These are phyloP conservation scores for Porphyrio hochstetteri DNA, from an alignment of 2,113 vertebrate species.

Conservation along the genomic window DNA sequence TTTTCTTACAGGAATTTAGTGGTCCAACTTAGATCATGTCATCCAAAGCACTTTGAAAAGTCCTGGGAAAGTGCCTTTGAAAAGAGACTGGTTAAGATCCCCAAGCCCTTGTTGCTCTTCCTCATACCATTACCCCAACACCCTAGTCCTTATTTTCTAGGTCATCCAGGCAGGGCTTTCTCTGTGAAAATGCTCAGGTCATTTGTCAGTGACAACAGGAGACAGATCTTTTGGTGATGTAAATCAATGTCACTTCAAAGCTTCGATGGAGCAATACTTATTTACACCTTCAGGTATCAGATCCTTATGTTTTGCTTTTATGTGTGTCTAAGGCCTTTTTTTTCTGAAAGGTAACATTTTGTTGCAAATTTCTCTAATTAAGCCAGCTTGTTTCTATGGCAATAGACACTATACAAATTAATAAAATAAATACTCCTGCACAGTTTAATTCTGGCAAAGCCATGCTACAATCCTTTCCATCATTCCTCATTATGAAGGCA, in stretches of 20 bases:
- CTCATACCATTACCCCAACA: not conserved
- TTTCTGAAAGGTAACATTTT: slow-evolving; percentile 8
- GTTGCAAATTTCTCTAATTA: slow-evolving; percentile 43
- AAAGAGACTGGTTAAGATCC: not conserved
- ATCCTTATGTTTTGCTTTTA: slow-evolving; percentile 10
- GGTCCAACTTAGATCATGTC: not conserved
- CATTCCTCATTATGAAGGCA: slow-evolving; percentile 48
- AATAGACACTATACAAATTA: slow-evolving; percentile 18
- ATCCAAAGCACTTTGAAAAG: not conserved
- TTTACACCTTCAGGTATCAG: slow-evolving; percentile 53
- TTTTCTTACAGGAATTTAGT: not conserved
- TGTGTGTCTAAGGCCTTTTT: not conserved
- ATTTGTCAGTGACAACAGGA: slow-evolving; percentile 37
- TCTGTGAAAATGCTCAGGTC: slow-evolving; percentile 38
- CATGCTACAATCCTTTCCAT: slow-evolving; percentile 35
- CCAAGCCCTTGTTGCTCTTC: not conserved
- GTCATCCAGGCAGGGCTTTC: not conserved
- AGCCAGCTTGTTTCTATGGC: not conserved
- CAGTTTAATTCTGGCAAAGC: slow-evolving; percentile 29
- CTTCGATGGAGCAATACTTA: not conserved
- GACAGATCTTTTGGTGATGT: slow-evolving; percentile 43
- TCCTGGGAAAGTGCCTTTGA: not conserved
- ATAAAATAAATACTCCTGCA: slow-evolving; percentile 13
- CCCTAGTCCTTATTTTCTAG: slow-evolving; percentile 20
- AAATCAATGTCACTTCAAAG: slow-evolving; percentile 70